phyloP scores from a whole-genome alignment of 2,113 vertebrate species.

The Antennarius striatus region DNA sequence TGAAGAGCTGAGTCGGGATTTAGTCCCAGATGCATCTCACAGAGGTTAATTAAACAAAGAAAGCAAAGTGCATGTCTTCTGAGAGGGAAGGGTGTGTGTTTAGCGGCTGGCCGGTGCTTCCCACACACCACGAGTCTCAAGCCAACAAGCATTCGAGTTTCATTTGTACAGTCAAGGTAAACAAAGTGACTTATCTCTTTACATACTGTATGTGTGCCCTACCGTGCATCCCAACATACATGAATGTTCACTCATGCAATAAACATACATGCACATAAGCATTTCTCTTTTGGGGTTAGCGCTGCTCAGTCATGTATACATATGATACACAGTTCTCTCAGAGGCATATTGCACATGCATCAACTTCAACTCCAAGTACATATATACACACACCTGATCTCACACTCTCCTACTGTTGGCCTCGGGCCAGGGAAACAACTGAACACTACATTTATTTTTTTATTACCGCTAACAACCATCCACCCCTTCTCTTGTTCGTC shows the following conservation, averaged over 20 bases:
- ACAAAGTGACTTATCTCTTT: slow-evolving; percentile 3
- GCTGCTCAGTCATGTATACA: slow-evolving; percentile 40
- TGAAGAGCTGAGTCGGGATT: neutral
- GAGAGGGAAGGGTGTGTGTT: slow-evolving; percentile 4
- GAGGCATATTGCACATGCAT: slow-evolving; percentile 5
- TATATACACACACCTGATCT: slow-evolving; percentile 46
- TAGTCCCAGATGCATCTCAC: slow-evolving; percentile 5
- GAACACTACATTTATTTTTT: slow-evolving; percentile 18
- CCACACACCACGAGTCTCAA: slow-evolving; percentile 8
- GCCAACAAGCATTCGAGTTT: slow-evolving; percentile 16
- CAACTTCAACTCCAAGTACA: slow-evolving; percentile 2
- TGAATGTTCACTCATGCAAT: slow-evolving; percentile 32
- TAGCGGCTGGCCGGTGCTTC: neutral
- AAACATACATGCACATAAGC: slow-evolving; percentile 28
- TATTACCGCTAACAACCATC: neutral
- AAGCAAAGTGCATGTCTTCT: neutral
- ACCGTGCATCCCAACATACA: neutral
- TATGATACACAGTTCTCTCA: slow-evolving; percentile 35
- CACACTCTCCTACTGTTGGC: neutral
- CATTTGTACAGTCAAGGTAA: slow-evolving; percentile 12
- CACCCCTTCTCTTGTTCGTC: neutral
- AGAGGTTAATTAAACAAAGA: slow-evolving; percentile 42
- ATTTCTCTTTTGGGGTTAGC: slow-evolving; percentile 18
- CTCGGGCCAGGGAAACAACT: slow-evolving; percentile 32
- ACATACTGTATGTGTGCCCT: neutral